These are phyloP conservation scores for Cervus canadensis DNA, from an alignment of 2,113 vertebrate genomes.

Conservation along the genomic window DNA sequence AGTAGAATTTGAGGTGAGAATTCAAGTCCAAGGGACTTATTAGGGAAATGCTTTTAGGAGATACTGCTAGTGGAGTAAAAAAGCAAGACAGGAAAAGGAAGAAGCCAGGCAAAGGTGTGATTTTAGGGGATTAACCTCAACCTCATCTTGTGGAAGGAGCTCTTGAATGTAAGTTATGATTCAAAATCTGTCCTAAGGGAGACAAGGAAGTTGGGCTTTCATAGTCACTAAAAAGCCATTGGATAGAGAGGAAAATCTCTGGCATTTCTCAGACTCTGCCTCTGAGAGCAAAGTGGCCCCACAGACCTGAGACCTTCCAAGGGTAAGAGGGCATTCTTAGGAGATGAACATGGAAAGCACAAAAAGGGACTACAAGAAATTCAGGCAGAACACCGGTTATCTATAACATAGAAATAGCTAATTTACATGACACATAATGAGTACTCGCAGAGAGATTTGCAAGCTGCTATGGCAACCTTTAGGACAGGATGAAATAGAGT, in stretches of 20 bases:
- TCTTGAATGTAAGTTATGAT: neutral
- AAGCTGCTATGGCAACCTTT: neutral
- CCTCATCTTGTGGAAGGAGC: neutral
- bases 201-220: neutral
- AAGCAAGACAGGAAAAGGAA: neutral
- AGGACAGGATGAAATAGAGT: neutral
- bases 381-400: neutral
- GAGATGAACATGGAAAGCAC: neutral
- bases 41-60: neutral
- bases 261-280: neutral
- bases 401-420: neutral
- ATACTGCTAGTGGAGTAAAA: neutral
- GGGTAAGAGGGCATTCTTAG: neutral
- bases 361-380: neutral
- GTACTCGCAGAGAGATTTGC: neutral
- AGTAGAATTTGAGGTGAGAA: neutral
- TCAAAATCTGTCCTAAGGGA: neutral
- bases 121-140: neutral
- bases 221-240: neutral
- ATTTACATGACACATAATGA: neutral
- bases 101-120: neutral
- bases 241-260: neutral
- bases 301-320: neutral
- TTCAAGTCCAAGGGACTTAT: neutral
- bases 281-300: neutral